Conservation (phyloP, 2,888 invertebrate genomes). For the Orthonevra nobilis region DNA sequence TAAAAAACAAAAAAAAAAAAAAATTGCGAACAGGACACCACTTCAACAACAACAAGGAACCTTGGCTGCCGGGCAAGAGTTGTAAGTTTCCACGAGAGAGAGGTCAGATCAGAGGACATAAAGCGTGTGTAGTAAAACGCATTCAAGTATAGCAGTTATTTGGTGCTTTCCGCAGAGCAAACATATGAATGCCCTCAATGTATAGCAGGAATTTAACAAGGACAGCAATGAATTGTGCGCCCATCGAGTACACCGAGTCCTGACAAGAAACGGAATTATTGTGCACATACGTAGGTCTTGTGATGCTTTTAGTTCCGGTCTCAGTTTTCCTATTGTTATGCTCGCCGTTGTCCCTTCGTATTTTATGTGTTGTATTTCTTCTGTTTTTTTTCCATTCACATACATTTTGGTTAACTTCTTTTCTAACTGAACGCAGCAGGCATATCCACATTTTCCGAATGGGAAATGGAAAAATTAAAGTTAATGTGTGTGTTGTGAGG, state of each 20-base stretch:
- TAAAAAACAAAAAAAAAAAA: slow-evolving; percentile 4
- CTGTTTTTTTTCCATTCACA: slow-evolving; percentile 15
- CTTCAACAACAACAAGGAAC: too few relatives aligned
- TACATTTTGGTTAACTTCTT: slow-evolving; percentile 36
- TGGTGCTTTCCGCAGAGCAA: slow-evolving; percentile 41
- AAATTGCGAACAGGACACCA: background rate
- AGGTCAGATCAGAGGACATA: background rate
- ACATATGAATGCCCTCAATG: slow-evolving; percentile 48
- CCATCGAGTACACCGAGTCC: slow-evolving; percentile 22
- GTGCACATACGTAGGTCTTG: slow-evolving; percentile 16
- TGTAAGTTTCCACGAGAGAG: too few relatives aligned
- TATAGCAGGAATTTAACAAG: slow-evolving; percentile 44
- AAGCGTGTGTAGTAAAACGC: slow-evolving; percentile 12
- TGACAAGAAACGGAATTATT: slow-evolving; percentile 31
- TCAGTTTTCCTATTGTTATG: slow-evolving; percentile 5
- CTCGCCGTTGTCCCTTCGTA: background rate
- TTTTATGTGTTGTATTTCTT: background rate
- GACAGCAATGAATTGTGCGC: slow-evolving; percentile 41
- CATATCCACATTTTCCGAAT: slow-evolving; percentile 28
- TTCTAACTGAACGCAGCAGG: slow-evolving; percentile 27
- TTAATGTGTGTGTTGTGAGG: slow-evolving; percentile 63
- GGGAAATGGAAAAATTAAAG: slow-evolving; percentile 48
- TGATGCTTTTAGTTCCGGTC: background rate
- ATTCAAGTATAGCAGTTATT: slow-evolving; percentile 34
- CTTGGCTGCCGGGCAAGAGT: too few relatives aligned